Base-by-base conservation (phyloP, 2,797 vertebrate species). In the Chanos chanos region DNA sequence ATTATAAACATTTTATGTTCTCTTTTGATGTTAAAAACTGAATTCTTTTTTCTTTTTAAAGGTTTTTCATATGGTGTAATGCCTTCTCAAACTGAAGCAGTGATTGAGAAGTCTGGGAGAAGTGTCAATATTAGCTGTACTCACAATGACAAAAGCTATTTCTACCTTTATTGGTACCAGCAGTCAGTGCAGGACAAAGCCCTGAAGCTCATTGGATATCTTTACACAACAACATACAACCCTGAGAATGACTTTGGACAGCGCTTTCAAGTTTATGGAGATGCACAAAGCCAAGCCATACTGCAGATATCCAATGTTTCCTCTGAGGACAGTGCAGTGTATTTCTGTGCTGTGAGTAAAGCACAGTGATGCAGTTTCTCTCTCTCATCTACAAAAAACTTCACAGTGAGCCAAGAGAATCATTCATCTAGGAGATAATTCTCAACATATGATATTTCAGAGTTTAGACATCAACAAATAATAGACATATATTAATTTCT, bases 161-260 rank as follows among this genome's bases (percentile, higher is more conserved):
- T 0, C 0, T 4, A 66, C 1, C 83, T 85, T 76, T 61, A 57
- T n/a, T 86, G 81, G 82, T 85, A 74, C 54, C 76, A 77, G 18
- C 72, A 67, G 51, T 36, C 52, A 6, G 19, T 48, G 7, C 47
- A 73, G 59, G 64, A 73, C 60, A 15, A 71, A 37, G 43, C 62
- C 16, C 25, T 77, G 2, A 66, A 60, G 47, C 66, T 62, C 34
- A 66, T 55, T 47, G 65, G 39, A 56, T 60, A 72, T 40, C 0
- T 10, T 0, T 24, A 45, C 5, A 60, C 0, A 27, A 4, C 24
- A 0, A 51, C n/a, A n/a, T n/a, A 81, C 0, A 36, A 2, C 5
- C 21, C 31, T 0, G 75, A 85, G n/a, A n/a, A 60, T 2, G 15
- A 31, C 1, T 79, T 73, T 21, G 0, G 60, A 21, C 0, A 43